A percentile compares a stretch with the other conserved stretches of the same genome.
These are phyloP conservation scores for Sesamia inferens DNA, from an alignment of 2,888 invertebrate genomes.

Conservation along the genomic window DNA sequence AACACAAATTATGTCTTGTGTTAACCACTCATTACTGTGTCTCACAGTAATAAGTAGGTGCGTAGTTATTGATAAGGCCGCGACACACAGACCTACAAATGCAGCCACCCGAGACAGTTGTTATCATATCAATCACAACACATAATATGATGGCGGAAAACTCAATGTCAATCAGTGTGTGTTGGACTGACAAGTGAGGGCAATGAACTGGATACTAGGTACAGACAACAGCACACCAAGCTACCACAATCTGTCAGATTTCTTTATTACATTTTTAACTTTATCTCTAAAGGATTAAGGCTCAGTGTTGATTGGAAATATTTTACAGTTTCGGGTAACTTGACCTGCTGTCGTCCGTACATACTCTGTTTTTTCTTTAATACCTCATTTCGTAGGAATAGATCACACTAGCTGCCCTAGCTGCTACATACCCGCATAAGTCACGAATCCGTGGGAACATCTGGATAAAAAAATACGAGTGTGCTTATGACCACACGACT, in stretches of 20 bases:
- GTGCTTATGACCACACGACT: no score
- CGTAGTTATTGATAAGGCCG: conserved; percentile 18
- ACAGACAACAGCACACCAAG: no score
- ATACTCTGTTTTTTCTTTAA: background rate
- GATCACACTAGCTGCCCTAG: no score
- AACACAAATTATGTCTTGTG: conserved; percentile 15
- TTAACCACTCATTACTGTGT: conserved; percentile 35
- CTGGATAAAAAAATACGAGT: no score
- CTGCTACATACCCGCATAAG: no score
- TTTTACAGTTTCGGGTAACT: no score
- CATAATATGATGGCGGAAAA: background rate
- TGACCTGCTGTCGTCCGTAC: no score
- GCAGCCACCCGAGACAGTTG: conserved; percentile 30
- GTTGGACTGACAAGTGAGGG: background rate
- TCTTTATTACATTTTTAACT: no score
- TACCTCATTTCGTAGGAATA: background rate
- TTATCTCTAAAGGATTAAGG: no score
- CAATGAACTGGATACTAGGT: conserved; percentile 13
- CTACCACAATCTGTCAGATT: no score
- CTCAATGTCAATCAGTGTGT: conserved; percentile 2
- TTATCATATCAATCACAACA: conserved; percentile 36
- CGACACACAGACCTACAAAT: conserved; percentile 35
- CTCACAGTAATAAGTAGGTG: conserved; percentile 13
- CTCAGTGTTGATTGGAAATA: no score
- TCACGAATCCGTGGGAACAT: no score